Percentiles rank a stretch among this genome's conserved stretches.
phyloP scores from a whole-genome alignment of 2,888 invertebrate species.

The Mermis nigrescens region DNA sequence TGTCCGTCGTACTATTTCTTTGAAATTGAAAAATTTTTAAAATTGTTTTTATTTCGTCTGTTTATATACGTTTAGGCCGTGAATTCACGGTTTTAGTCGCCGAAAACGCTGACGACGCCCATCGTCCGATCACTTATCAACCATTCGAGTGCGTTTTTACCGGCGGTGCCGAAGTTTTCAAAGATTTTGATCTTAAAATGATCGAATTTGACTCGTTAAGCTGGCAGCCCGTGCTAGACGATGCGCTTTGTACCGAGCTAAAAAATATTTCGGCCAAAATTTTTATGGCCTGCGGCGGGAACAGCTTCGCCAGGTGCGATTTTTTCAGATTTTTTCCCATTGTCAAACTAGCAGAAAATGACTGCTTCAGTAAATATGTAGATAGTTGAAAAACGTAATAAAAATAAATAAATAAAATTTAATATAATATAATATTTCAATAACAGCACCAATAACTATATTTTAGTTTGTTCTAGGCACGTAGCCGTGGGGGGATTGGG shows the following conservation, averaged over 20 bases:
- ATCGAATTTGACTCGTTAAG: background rate
- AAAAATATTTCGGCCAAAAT: background rate
- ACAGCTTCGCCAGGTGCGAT: background rate
- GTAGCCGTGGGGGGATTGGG: no score
- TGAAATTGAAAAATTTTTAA: no score
- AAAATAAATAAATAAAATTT: no score
- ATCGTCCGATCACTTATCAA: background rate
- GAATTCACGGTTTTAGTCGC: background rate
- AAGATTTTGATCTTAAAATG: background rate
- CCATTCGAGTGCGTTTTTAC: background rate
- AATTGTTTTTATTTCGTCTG: no score
- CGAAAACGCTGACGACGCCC: background rate
- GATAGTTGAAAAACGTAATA: no score
- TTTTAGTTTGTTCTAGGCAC: no score
- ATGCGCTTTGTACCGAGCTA: background rate
- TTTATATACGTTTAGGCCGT: background rate
- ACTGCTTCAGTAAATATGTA: no score
- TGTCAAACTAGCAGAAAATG: no score
- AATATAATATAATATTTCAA: no score
- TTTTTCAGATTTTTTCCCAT: no score
- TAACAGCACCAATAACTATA: no score
- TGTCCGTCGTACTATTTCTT: no score
- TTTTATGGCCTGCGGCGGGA: background rate
- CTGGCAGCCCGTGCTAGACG: background rate
- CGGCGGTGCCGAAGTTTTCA: background rate